phyloP scores from a whole-genome alignment of 2,113 vertebrate species.

The Urocynchramus pylzowi region DNA sequence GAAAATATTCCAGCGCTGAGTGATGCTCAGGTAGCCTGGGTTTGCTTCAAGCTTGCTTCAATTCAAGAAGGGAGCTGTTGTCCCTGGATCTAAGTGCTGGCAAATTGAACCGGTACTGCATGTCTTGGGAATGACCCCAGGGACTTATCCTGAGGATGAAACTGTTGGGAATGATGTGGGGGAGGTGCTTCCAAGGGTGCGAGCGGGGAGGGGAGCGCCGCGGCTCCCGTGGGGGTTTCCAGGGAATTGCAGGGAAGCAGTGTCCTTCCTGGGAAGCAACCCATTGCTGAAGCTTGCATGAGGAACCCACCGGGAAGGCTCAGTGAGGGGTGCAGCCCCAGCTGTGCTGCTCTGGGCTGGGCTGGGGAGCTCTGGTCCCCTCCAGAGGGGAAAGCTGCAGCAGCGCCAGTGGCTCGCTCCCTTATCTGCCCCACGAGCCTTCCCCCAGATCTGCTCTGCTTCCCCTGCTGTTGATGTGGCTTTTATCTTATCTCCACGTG shows the following conservation, averaged over 20 bases:
- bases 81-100: neutral
- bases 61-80: neutral
- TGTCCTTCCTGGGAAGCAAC: neutral
- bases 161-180: neutral
- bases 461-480: neutral
- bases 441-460: neutral
- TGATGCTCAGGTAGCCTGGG: no score
- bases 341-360: neutral
- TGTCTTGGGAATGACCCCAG: neutral
- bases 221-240: neutral
- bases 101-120: neutral
- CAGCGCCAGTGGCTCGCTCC: fast-evolving
- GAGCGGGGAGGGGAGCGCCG: neutral
- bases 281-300: neutral
- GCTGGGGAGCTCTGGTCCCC: neutral
- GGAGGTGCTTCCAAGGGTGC: neutral
- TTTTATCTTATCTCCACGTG: neutral
- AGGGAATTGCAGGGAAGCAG: neutral
- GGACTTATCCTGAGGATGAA: neutral
- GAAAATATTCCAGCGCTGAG: no score
- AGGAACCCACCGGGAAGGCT: neutral
- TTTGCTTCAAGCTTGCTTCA: neutral
- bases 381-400: neutral
- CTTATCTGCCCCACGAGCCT: neutral
- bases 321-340: neutral